Percentiles rank a stretch among this genome's conserved stretches.
phyloP scores from a whole-genome alignment of 1,140 invertebrate species.

The Drosophila nasuta region DNA sequence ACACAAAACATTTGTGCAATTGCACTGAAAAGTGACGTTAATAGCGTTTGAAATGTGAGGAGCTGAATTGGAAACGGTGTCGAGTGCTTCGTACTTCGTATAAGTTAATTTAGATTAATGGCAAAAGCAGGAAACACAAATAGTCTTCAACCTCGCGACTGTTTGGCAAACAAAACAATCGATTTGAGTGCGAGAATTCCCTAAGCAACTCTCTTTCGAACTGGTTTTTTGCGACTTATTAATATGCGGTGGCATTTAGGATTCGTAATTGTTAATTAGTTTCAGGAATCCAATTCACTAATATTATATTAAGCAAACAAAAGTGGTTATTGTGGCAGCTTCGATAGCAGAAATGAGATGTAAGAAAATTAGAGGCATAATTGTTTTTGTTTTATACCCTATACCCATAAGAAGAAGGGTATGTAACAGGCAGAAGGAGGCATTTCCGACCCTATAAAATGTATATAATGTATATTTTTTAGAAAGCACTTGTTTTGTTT shows the following conservation, averaged over 20 bases:
- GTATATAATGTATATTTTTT: no score
- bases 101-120: neutral
- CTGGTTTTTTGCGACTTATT: neutral
- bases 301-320: no score
- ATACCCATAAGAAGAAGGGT: no score
- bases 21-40: neutral
- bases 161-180: constrained; percentile 12
- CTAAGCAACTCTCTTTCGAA: neutral
- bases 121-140: constrained; percentile 28
- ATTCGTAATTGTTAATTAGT: no score
- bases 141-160: neutral
- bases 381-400: neutral
- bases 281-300: no score
- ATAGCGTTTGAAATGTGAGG: constrained; percentile 4
- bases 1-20: constrained; percentile 1
- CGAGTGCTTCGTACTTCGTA: neutral
- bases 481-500: no score
- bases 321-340: no score
- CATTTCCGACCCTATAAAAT: no score
- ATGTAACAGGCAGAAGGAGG: no score
- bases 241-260: neutral
- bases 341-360: no score
- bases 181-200: constrained; percentile 5
- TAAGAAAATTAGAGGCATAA: no score
- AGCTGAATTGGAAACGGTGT: neutral